Evolutionary conservation across 2,888 invertebrate species (phyloP).

Genomic region (Biston betularia): DNA sequence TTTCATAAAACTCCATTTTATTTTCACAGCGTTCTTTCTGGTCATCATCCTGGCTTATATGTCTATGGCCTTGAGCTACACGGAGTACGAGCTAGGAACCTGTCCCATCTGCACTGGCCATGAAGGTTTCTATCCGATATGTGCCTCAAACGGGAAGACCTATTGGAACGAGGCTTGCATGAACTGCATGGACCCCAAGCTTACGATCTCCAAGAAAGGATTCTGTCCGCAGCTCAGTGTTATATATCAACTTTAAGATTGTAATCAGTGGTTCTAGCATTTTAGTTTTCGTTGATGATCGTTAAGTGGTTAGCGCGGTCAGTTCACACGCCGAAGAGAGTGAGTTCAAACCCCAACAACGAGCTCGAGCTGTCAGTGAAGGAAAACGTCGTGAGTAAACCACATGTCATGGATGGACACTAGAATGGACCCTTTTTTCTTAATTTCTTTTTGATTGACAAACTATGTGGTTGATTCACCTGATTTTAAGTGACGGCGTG

Average conservation of each 20-base stretch:
- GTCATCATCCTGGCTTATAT: constrained; percentile 11
- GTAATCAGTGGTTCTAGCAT: no score
- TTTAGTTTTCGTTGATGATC: no score
- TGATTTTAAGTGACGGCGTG: no score
- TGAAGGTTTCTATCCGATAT: constrained; percentile 41
- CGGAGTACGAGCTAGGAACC: constrained; percentile 32
- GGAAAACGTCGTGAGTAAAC: no score
- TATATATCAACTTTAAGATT: constrained; percentile 32
- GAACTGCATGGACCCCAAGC: constrained; percentile 47
- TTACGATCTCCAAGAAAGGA: constrained; percentile 40
- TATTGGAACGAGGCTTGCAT: constrained; percentile 55
- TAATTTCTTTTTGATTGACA: no score
- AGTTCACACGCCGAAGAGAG: no score
- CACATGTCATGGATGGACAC: no score
- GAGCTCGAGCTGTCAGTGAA: no score
- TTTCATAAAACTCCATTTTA: background rate
- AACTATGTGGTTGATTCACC: no score
- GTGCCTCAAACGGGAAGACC: constrained; percentile 52
- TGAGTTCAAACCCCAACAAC: no score
- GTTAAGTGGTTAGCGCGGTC: no score
- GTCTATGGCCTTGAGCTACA: constrained; percentile 19
- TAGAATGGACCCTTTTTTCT: no score
- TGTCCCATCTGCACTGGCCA: constrained; percentile 44
- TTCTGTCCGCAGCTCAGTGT: constrained; percentile 43
- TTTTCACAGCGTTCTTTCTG: constrained; percentile 31